Percentiles rank a stretch among this genome's conserved stretches.
These are phyloP conservation scores for Saccopteryx leptura DNA, from an alignment of 2,113 vertebrate genomes.

Conservation along the genomic window DNA sequence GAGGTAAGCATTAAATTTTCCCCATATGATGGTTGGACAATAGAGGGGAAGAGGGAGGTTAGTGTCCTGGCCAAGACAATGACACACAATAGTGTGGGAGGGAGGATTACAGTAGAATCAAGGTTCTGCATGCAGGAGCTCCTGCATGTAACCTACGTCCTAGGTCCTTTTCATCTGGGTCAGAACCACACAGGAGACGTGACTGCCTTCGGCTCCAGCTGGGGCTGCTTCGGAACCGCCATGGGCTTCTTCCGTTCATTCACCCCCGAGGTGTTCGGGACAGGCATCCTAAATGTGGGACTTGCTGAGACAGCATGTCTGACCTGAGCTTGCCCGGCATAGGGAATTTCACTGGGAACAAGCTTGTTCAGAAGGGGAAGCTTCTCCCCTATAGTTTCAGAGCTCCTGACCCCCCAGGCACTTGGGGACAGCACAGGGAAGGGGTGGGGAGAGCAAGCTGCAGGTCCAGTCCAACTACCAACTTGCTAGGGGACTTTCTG, in stretches of 20 bases:
- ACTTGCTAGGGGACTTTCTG: neutral
- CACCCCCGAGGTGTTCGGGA: neutral
- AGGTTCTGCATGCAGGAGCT: rapidly evolving
- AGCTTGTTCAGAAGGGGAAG: neutral
- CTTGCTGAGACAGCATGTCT: neutral
- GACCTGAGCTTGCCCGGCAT: neutral
- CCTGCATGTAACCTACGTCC: neutral
- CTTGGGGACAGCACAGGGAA: neutral
- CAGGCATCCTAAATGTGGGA: neutral
- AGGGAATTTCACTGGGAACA: neutral
- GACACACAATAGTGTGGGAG: neutral
- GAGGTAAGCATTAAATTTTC: neutral
- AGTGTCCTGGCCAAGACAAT: too few relatives aligned
- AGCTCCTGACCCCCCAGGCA: neutral
- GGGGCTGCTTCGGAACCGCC: neutral
- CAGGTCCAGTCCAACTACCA: neutral
- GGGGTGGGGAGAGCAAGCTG: neutral
- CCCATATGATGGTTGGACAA: neutral
- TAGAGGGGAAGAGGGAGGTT: neutral
- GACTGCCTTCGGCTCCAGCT: too few relatives aligned
- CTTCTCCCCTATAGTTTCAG: neutral
- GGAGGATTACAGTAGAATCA: neutral
- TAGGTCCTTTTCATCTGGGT: neutral
- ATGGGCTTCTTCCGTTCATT: rapidly evolving
- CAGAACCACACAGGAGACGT: rapidly evolving